Evolutionary conservation across 2,888 invertebrate species (phyloP), one percentile per base, ranked within the genome.

Genomic region (Teinopalpus imperialis): DNA sequence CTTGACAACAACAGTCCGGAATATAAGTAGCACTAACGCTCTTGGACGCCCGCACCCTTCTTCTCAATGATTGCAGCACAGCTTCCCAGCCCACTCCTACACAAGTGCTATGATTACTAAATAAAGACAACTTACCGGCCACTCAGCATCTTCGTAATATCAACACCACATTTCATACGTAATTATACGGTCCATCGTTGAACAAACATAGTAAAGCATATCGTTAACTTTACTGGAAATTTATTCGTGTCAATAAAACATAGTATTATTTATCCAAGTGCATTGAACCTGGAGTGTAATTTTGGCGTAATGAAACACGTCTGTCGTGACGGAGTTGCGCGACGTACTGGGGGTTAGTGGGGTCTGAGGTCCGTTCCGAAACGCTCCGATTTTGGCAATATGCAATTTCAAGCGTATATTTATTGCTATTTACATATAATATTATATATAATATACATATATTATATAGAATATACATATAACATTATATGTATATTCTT

Each of bases 101-200:
- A 41, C 45, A 21, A 50, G 43, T 52, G 51, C 51, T 48, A 57
- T 57, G 56, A 56, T 56, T 52, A 52, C 31, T 43, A 35, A 50
- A 52, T 49, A 51, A 37, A 53, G 48, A 2, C 52, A 52, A 66
- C 73, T 74, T 60, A 69, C 74, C 73, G 61, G 61, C 59, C 58
- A 56, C 61, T 65, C 69, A 69, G 69, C 74, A 69, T 72, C 69
- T 58, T 59, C 61, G 58, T 51, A 59, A 58, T 53, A 31, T 39
- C 27, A 49, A 44, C 48, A 43, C 13, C n/a, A 14, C 12, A 37
- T 37, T 35, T 16, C 8, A 23, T 30, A 26, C 24, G 14, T 18
- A 9, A 16, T 7, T 16, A 18, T n/a, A 32, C n/a, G 2, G 12
- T 8, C 21, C 20, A 39, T 4, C 13, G 1, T 2, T 2, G n/a